Conservation (phyloP, 2,113 vertebrate genomes). For the Orycteropus afer region DNA sequence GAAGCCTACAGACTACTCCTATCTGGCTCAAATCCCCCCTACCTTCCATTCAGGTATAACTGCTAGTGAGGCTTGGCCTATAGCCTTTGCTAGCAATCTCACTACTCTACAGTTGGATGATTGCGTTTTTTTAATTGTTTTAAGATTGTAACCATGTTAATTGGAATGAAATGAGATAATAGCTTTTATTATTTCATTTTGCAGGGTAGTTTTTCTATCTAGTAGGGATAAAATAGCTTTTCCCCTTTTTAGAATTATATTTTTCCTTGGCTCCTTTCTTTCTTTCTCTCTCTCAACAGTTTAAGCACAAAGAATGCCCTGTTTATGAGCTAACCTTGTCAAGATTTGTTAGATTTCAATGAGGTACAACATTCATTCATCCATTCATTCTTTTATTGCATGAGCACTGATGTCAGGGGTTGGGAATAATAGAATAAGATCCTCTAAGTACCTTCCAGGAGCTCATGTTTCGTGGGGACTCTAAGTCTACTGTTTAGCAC, state of each 20-base stretch:
- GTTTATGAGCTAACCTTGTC: not conserved
- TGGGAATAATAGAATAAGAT: not conserved
- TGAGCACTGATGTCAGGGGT: not conserved
- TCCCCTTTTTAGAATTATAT: not conserved
- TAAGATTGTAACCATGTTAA: not conserved
- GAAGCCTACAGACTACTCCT: conserved; percentile 93
- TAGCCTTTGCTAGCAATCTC: not conserved
- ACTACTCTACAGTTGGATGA: not conserved
- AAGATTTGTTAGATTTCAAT: not conserved
- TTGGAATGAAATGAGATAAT: not conserved
- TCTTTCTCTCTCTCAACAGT: not conserved
- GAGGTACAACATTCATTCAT: not conserved
- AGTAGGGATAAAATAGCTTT: conserved; percentile 13
- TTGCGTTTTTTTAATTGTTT: not conserved
- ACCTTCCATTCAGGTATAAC: conserved; percentile 97
- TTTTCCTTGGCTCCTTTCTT: not conserved
- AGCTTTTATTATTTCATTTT: not conserved
- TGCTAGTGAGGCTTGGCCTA: not conserved
- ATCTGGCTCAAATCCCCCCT: conserved; percentile 94
- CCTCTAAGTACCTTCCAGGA: not conserved
- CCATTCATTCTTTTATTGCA: not conserved
- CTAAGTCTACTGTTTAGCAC: not conserved
- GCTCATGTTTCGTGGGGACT: too few relatives aligned
- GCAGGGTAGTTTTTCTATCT: not conserved
- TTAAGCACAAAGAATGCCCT: not conserved